Percentiles rank a stretch among this genome's conserved stretches.
Evolutionary conservation across 2,113 vertebrate species (phyloP).

Genomic region (Myxocyprinus asiaticus): DNA sequence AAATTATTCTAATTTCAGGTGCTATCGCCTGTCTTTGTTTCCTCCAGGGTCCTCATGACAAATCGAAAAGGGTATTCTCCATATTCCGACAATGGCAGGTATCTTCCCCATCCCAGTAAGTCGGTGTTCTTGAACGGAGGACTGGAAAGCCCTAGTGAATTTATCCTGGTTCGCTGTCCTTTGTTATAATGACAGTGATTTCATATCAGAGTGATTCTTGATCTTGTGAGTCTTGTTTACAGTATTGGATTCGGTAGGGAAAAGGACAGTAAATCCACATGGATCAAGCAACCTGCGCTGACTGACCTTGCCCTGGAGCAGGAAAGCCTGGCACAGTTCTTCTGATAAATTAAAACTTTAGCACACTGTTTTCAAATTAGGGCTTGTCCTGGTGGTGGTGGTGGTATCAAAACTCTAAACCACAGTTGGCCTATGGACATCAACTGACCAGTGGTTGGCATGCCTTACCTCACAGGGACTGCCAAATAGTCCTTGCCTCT

Average conservation of each 20-base stretch:
- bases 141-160: constrained; percentile 1
- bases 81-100: constrained; percentile 93
- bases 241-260: constrained; percentile 17
- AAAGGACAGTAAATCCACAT: constrained; percentile 17
- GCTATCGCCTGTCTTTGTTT: constrained; percentile 33
- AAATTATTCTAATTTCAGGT: background rate
- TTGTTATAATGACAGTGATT: constrained; percentile 14
- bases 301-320: background rate
- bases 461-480: background rate
- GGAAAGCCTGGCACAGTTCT: constrained; percentile 7
- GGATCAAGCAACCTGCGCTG: background rate
- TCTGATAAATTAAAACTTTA: constrained; percentile 12
- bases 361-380: constrained; percentile 8
- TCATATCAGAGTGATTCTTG: background rate
- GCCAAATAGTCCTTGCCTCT: background rate
- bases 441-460: background rate
- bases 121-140: background rate
- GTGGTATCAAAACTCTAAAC: background rate
- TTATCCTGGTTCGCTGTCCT: constrained; percentile 25
- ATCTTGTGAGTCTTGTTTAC: constrained; percentile 39
- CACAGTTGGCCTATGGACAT: background rate
- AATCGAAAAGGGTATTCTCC: constrained; percentile 90
- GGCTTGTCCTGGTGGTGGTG: background rate
- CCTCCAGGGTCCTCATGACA: constrained; percentile 83
- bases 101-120: constrained; percentile 73